Base-by-base conservation (phyloP, 2,113 vertebrate species). In the Ageneiosus marmoratus region DNA sequence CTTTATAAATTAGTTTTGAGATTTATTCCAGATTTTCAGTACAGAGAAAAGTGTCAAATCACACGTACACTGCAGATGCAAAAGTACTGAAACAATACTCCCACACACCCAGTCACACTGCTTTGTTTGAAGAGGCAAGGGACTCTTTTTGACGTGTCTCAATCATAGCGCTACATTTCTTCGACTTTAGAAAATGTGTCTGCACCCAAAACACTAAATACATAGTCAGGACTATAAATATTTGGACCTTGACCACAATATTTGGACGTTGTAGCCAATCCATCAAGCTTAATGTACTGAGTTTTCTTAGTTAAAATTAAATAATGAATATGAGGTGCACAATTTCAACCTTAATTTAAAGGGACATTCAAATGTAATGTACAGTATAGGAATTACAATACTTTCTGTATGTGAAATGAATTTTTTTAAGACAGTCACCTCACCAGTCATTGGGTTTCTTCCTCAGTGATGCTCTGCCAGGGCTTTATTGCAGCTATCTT, bases 31-130 rank as follows among this genome's bases (percentile, higher is more conserved):
- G 3, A 69, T 22, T 41, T 63, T 37, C 34, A 69, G 34, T 41
- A 24, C 22, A 72, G 24, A 72, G 41, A 48, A 72, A 72, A 72
- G 41, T 48, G 69, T 72, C 22, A 48, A 48, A 46, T 72, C 41
- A 7, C 41, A 48, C 69, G 16, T 24, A n/a, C 69, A 72, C 41
- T 72, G 69, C 41, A 72, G 69, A 72, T 72, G 69, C 41, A 27
- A 48, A 48, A 15, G 41, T 41, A 27, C 41, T 46, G 69, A 24
- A 48, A 46, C 32, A 67, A 69, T 41, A 72, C 69, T 72, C 69
- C 69, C 72, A 75, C 27, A 10, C 5, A 50, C 46, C 8, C 29
- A 20, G 48, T 75, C 48, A 75, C 32, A 20, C 48, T 34, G 72
- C 46, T 74, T 74, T 29, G 27, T 51, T 74, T 29, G 7, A 74